Evolutionary conservation across 2,113 vertebrate species (phyloP).

Genomic region (Lagopus muta): DNA sequence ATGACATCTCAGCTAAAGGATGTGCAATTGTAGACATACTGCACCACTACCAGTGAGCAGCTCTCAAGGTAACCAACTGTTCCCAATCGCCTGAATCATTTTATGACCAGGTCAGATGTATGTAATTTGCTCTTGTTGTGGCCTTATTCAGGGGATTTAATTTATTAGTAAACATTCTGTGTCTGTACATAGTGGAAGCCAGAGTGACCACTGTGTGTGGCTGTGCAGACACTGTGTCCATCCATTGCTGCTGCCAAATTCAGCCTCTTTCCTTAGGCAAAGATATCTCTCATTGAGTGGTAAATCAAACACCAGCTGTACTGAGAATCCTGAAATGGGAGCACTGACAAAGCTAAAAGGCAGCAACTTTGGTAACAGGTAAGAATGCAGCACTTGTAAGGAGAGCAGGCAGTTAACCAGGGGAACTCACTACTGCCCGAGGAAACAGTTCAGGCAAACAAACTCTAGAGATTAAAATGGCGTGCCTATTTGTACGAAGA

Average conservation of each 20-base stretch:
- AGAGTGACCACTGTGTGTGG: background rate
- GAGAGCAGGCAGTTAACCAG: background rate
- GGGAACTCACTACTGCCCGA: background rate
- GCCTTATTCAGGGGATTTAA: background rate
- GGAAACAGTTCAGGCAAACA: background rate
- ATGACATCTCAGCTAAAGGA: background rate
- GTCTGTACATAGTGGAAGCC: background rate
- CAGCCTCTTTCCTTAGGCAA: background rate
- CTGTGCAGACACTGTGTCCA: background rate
- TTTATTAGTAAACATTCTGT: background rate
- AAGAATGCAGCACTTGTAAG: background rate
- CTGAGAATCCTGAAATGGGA: background rate
- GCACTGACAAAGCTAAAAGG: background rate
- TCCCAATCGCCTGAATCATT: background rate
- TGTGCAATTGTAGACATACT: background rate
- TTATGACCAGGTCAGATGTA: background rate
- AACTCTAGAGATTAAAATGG: background rate
- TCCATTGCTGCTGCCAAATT: background rate
- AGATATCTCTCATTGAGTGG: background rate
- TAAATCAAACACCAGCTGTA: background rate
- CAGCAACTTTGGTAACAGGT: background rate
- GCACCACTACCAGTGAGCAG: rapidly evolving
- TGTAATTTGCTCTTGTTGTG: background rate
- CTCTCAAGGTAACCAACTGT: background rate
- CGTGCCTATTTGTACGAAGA: background rate